Base-by-base conservation (phyloP, 2,888 invertebrate genomes). In the Synanthedon andrenaeformis region DNA sequence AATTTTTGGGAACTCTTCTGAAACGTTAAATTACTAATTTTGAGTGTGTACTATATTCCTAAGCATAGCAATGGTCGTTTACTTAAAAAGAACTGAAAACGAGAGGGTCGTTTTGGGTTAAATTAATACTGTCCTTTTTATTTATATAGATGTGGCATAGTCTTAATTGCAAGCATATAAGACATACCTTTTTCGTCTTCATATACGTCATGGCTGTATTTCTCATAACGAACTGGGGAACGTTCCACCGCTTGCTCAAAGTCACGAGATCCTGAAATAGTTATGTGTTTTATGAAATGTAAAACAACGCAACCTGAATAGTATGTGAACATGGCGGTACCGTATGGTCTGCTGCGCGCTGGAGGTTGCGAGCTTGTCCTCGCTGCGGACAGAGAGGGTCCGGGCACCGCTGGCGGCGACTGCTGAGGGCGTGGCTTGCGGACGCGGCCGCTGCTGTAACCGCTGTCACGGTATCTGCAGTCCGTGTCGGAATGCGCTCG, bases 401-500 rank as follows among this genome's bases (percentile, higher is more conserved):
- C 63, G 53, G 41, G 56, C 55, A 53, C 55, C 42, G 57, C 56
- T 41, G 60, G 61, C 49, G 56, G 57, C 8, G 56, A 55, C 4
- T 62, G 58, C 17, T 60, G 62, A 49, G 58, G 59, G 3, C 72
- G 65, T 17, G 66, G 35, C 2, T 74, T 68, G 1, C 78, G 72
- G 12, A 63, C 59, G 6, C 79, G 74, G 0, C 73, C 74, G 59
- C 82, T 84, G 62, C 78, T 77, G 66, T 84, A 82, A 1, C 83
- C 84, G 45, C 87, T 86, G 63, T 88, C 88, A 0, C 85, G 79
- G 52, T 88, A 88, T 59, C 87, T 87, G 79, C 92, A 89, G 62
- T 94, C 94, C 0, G 93, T 92, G 73, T 94, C 94, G 0, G 93
- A 93, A 54, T 92, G 91, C 0, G 91, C 89, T 0, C 86, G 72